phyloP scores from a whole-genome alignment of 2,113 vertebrate species.

The Phaethornis superciliosus region DNA sequence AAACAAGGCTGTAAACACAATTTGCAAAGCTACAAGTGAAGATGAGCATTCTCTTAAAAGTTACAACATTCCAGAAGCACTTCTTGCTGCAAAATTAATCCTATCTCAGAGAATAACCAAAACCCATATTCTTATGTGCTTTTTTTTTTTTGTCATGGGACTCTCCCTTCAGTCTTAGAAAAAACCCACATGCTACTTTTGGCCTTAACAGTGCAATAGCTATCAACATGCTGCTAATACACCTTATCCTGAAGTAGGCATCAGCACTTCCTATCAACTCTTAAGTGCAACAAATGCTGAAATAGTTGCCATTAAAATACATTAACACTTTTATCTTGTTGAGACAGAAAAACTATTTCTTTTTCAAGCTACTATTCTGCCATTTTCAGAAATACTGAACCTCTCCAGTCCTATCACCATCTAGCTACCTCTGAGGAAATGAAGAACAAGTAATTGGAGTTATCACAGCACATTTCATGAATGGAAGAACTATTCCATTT shows the following conservation, averaged over 20 bases:
- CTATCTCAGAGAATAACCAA: background rate
- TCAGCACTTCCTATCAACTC: background rate
- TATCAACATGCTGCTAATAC: background rate
- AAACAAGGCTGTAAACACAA: slow-evolving; percentile 16
- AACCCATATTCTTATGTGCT: background rate
- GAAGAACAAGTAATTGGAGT: background rate
- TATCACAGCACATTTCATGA: background rate
- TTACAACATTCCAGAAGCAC: background rate
- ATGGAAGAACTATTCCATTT: background rate
- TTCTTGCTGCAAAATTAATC: background rate
- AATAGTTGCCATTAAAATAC: background rate
- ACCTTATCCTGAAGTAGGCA: background rate
- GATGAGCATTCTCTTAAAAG: background rate
- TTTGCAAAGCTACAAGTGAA: background rate
- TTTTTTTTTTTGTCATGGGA: background rate
- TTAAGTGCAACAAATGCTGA: background rate
- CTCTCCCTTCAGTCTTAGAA: background rate
- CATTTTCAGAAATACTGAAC: background rate
- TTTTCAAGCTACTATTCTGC: background rate
- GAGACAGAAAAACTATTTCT: background rate
- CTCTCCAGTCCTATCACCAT: background rate
- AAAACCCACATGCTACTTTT: rapidly evolving
- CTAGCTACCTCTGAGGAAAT: background rate
- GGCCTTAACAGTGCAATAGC: background rate
- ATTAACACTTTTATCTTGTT: background rate